phyloP scores from a whole-genome alignment of 2,797 vertebrate genomes.

The Cottoperca gobio region DNA sequence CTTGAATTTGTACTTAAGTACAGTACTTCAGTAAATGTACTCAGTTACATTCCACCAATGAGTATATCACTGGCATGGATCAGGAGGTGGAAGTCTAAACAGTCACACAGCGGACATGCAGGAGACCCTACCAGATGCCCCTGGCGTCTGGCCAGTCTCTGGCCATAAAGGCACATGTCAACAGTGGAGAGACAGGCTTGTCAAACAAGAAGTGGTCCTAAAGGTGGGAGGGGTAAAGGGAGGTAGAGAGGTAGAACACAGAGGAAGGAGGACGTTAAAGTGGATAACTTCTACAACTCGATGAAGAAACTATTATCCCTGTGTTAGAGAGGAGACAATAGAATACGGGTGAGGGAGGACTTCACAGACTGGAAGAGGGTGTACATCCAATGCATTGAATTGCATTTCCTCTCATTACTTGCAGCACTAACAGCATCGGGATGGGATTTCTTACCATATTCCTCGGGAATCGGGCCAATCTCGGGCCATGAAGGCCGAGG shows the following conservation, averaged over 20 bases:
- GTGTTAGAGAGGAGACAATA: not conserved
- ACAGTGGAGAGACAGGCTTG: conserved; percentile 93
- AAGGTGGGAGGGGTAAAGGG: conserved; percentile 14
- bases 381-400: not conserved
- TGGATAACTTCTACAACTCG: not conserved
- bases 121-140: conserved; percentile 91
- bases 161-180: conserved; percentile 94
- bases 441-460: conserved; percentile 84
- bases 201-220: conserved; percentile 97
- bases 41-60: no score
- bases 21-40: no score
- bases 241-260: conserved; percentile 11
- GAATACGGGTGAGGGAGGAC: not conserved
- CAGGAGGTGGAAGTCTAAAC: not conserved
- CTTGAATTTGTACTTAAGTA: no score
- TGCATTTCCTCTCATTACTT: not conserved
- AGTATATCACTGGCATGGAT: not conserved
- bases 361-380: not conserved
- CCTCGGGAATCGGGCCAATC: conserved; percentile 94
- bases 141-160: conserved; percentile 95
- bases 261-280: conserved; percentile 19
- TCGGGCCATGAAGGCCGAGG: conserved; percentile 93
- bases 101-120: conserved; percentile 55
- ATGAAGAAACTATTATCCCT: not conserved
- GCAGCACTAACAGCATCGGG: not conserved